Percentiles rank a stretch among this genome's conserved stretches.
These are phyloP conservation scores for Agrypnia vestita DNA, from an alignment of 1,140 invertebrate genomes.

Conservation along the genomic window DNA sequence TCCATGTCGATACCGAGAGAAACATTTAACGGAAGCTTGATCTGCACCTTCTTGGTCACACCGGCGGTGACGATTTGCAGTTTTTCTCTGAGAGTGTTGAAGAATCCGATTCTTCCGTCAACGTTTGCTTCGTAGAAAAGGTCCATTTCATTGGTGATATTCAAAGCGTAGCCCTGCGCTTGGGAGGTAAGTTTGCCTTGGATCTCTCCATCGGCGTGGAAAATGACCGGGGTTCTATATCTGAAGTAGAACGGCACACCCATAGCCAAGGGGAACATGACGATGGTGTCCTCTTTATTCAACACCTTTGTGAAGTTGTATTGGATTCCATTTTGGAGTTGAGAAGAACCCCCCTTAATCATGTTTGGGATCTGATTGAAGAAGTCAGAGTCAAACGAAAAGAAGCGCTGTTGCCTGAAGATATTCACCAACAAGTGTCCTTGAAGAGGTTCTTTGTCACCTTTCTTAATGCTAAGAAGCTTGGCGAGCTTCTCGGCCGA, in stretches of 20 bases:
- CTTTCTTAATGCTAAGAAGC: conserved; percentile 73
- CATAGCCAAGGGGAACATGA: conserved; percentile 78
- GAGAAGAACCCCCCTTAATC: conserved; percentile 63
- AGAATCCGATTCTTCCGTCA: conserved; percentile 76
- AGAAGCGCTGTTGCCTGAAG: conserved; percentile 68
- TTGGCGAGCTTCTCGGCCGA: conserved; percentile 72
- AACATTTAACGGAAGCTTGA: conserved; percentile 72
- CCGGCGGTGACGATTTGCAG: conserved; percentile 75
- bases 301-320: conserved; percentile 74
- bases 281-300: conserved; percentile 70
- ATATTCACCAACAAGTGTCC: conserved; percentile 70
- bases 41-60: conserved; percentile 74
- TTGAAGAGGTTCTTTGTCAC: conserved; percentile 74
- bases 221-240: conserved; percentile 72
- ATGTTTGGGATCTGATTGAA: conserved; percentile 68
- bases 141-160: conserved; percentile 68
- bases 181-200: conserved; percentile 64
- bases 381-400: conserved; percentile 74
- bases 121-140: conserved; percentile 70
- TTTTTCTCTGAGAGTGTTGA: conserved; percentile 74
- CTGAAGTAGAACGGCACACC: conserved; percentile 80
- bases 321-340: conserved; percentile 68
- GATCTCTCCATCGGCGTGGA: conserved; percentile 68
- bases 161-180: conserved; percentile 56
- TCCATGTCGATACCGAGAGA: conserved; percentile 69